Percentiles rank a stretch among this genome's conserved stretches.
Conservation (phyloP, 2,888 invertebrate genomes). For the Cremastinae sp. region DNA sequence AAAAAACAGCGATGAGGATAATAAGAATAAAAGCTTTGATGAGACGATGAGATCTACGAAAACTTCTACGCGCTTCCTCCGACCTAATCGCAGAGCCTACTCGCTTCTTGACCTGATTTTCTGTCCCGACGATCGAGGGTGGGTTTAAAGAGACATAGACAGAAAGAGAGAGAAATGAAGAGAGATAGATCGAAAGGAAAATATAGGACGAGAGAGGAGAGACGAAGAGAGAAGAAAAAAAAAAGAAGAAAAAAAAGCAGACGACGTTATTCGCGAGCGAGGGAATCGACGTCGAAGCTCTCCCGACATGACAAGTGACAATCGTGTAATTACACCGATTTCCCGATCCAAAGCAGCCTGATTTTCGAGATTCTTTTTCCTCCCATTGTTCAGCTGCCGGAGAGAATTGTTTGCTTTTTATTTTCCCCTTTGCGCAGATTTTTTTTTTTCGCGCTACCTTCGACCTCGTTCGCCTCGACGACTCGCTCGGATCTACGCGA, state of each 20-base stretch:
- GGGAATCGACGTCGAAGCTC: constrained; percentile 59
- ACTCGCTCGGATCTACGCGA: constrained; percentile 1
- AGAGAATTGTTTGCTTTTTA: neutral
- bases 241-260: constrained; percentile 19
- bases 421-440: neutral
- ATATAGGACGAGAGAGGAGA: constrained; percentile 22
- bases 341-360: constrained; percentile 30
- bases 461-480: constrained; percentile 51
- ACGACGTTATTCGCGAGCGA: constrained; percentile 30
- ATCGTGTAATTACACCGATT: constrained; percentile 55
- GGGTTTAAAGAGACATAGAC: constrained; percentile 25
- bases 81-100: constrained; percentile 64
- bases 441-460: constrained; percentile 5
- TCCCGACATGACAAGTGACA: constrained; percentile 39
- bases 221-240: constrained; percentile 30
- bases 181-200: constrained; percentile 19
- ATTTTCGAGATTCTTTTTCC: constrained; percentile 28
- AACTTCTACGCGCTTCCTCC: constrained; percentile 61
- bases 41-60: constrained; percentile 64
- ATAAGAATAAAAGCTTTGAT: constrained; percentile 64
- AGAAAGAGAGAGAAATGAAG: constrained; percentile 39
- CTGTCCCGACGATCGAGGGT: constrained; percentile 55
- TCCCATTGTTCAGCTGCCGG: constrained; percentile 20
- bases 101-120: constrained; percentile 65
- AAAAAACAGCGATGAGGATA: constrained; percentile 44